A percentile compares a stretch with the other conserved stretches of the same genome.
phyloP scores from a whole-genome alignment of 2,888 invertebrate species.

The Drosophila picticornis region DNA sequence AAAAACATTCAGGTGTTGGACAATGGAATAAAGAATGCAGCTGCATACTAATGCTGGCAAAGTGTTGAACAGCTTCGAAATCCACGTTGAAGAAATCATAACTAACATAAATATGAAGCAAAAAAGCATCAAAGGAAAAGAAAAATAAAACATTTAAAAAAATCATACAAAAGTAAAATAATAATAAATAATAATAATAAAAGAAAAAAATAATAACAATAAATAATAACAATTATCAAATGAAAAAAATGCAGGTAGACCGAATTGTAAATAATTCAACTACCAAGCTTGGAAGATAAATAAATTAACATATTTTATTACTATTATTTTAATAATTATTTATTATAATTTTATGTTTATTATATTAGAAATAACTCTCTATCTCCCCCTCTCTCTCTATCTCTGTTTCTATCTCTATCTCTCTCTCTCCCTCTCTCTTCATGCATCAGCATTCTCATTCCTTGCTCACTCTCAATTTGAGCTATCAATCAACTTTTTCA shows the following conservation, averaged over 20 bases:
- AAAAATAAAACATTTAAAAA: not conserved
- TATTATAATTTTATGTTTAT: no score
- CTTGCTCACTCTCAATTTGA: not conserved
- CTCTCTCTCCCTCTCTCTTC: not conserved
- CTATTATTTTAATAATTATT: no score
- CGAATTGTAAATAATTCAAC: no score
- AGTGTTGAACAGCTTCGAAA: not conserved
- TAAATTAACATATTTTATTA: no score
- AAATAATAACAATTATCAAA: no score
- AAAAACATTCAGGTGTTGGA: no score
- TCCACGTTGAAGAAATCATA: not conserved
- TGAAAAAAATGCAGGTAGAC: no score
- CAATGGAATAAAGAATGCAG: not conserved
- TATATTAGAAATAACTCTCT: no score
- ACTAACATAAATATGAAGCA: not conserved
- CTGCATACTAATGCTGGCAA: not conserved
- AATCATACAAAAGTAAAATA: not conserved
- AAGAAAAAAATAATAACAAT: no score
- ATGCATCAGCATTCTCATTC: not conserved
- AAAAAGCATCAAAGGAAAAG: not conserved
- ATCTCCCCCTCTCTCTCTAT: not conserved
- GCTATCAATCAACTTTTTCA: not conserved
- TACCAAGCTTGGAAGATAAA: not conserved
- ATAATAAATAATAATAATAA: no score
- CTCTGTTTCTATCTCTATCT: not conserved